Conservation (phyloP, 1,140 invertebrate species). For the Colletes latitarsis region DNA sequence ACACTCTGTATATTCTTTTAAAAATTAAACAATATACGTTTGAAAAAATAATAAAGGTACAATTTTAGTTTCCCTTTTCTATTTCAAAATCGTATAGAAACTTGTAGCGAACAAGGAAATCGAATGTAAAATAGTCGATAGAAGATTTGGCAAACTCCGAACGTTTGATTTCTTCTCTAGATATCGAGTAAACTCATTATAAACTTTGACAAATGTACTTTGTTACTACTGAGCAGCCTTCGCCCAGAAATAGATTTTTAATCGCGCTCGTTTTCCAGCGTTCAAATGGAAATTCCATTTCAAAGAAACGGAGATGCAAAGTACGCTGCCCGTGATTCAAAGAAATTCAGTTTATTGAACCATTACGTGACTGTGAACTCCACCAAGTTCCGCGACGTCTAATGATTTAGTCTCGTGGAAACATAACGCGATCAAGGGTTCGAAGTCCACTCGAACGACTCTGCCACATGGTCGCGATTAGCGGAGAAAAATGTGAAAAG, state of each 20-base stretch:
- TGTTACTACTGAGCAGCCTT: background rate
- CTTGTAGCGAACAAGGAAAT: too few species aligned
- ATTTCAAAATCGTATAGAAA: too few species aligned
- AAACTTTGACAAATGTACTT: too few species aligned
- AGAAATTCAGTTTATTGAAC: slow-evolving; percentile 21
- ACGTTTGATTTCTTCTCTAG: too few species aligned
- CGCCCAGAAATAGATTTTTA: background rate
- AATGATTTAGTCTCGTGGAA: slow-evolving; percentile 26
- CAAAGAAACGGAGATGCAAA: background rate
- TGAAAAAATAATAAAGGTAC: too few species aligned
- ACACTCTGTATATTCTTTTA: too few species aligned
- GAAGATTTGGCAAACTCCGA: too few species aligned
- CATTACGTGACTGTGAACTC: background rate
- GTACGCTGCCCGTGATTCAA: background rate
- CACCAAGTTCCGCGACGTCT: background rate
- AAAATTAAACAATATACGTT: too few species aligned
- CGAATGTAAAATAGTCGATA: too few species aligned
- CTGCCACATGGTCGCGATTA: background rate
- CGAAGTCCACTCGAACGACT: slow-evolving; percentile 38
- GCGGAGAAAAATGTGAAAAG: background rate
- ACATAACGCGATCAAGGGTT: background rate
- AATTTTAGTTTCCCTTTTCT: too few species aligned
- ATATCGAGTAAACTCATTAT: too few species aligned
- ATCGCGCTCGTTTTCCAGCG: background rate
- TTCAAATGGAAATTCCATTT: background rate